Conservation (phyloP, 2,888 invertebrate genomes). For the Priapulus caudatus region DNA sequence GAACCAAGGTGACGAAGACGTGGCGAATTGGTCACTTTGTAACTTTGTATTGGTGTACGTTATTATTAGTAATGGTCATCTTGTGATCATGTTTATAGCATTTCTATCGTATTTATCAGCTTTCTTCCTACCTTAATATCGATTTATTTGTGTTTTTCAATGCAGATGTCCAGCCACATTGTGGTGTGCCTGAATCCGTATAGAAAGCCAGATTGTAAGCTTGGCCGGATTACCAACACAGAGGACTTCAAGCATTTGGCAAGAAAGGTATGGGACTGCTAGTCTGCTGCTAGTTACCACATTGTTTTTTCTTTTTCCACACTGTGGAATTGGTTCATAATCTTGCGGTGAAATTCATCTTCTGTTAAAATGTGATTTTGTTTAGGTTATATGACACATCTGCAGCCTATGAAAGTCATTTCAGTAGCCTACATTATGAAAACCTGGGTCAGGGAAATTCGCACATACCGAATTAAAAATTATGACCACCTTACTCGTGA, state of each 20-base stretch:
- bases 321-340: background rate
- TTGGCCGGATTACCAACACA: conserved; percentile 70
- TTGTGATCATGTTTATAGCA: background rate
- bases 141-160: background rate
- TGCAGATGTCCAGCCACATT: conserved; percentile 35
- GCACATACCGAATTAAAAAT: too few species aligned
- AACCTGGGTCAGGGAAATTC: too few species aligned
- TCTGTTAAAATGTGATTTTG: too few species aligned
- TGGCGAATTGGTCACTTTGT: too few species aligned
- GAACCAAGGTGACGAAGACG: conserved; percentile 54
- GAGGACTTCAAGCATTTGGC: conserved; percentile 90
- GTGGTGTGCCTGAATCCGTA: conserved; percentile 70
- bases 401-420: too few species aligned
- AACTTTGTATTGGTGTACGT: too few species aligned
- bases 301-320: too few species aligned
- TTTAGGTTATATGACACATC: too few species aligned
- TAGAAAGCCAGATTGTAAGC: conserved; percentile 66
- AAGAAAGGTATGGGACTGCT: conserved; percentile 62
- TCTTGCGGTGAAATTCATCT: background rate
- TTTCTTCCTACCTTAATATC: background rate
- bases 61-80: too few species aligned
- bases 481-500: too few species aligned
- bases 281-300: too few species aligned
- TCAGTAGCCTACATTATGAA: too few species aligned
- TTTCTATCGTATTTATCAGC: conserved; percentile 15